These are phyloP conservation scores for Phyllotis vaccarum DNA, from an alignment of 2,797 vertebrate species.

Conservation along the genomic window DNA sequence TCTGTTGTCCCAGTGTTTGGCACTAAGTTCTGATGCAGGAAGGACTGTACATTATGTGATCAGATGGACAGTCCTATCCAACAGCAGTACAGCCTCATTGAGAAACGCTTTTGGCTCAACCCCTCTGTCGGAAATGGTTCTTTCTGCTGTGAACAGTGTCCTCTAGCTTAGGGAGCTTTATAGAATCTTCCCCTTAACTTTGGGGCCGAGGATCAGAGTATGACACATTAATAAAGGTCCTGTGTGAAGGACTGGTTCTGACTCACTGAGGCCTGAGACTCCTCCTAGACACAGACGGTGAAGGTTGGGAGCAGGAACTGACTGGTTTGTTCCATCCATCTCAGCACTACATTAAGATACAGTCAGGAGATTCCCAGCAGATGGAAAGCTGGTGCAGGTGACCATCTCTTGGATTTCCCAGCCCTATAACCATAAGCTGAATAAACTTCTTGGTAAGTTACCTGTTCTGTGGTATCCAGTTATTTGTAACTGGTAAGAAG, in stretches of 20 bases:
- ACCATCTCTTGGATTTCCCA: too few species aligned
- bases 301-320: neutral
- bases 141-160: neutral
- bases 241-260: neutral
- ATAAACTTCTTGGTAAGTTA: neutral
- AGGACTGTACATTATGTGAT: too few species aligned
- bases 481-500: neutral
- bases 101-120: neutral
- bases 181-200: too few species aligned
- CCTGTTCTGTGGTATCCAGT: neutral
- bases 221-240: fast-evolving
- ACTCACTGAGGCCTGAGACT: too few species aligned
- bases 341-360: neutral
- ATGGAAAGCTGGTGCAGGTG: neutral
- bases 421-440: neutral
- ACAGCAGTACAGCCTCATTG: neutral
- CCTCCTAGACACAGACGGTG: neutral
- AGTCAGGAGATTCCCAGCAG: neutral
- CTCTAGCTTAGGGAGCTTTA: neutral
- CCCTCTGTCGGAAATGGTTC: neutral
- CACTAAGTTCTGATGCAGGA: neutral
- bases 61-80: neutral
- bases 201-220: neutral
- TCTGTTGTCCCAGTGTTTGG: neutral
- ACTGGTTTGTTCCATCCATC: neutral